Evolutionary conservation across 2,888 invertebrate species (phyloP), one percentile per base, ranked within the genome.

Genomic region (Thumatha senex): DNA sequence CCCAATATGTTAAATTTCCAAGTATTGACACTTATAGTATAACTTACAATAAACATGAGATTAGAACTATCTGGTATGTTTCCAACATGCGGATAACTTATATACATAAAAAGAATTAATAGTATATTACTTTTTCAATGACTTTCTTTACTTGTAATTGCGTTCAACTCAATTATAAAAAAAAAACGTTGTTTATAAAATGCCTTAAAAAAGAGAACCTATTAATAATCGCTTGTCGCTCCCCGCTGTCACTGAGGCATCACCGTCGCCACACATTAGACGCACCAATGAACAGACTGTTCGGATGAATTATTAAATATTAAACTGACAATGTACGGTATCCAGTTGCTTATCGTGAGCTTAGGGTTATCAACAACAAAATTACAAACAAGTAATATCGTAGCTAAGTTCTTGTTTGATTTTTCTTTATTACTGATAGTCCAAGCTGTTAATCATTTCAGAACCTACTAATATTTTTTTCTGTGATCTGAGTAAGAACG

Each of bases 271-370:
- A 72, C 78, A 62, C 66, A 82, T 89, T 86, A 86, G 65, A 69
- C 82, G 86, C 80, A 67, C 82, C 80, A 72, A 67, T 76, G 76
- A 62, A 62, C 80, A 55, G 74, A 69, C 64, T 73, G 81, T 79
- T 76, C 84, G 84, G 81, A 73, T 84, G 82, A 84, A 80, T 85
- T 84, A 86, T 83, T 83, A 80, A 83, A 86, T 83, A 84, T 82
- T 78, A 80, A 78, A 74, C 69, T 72, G 60, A 58, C 58, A 58
- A 53, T 72, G 56, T 72, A 49, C 67, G 70, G 77, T 80, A 72
- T 83, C 78, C 65, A 66, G 75, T 82, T 80, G 73, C 78, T 56
- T 57, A 55, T 46, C 46, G 47, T 48, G 42, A 56, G 46, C 56
- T 31, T 35, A 49, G 49, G 51, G 51, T 45, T 33, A 15, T 12